A percentile compares a stretch with the other conserved stretches of the same genome.
phyloP scores from a whole-genome alignment of 2,113 vertebrate species.

The Electrona antarctica region DNA sequence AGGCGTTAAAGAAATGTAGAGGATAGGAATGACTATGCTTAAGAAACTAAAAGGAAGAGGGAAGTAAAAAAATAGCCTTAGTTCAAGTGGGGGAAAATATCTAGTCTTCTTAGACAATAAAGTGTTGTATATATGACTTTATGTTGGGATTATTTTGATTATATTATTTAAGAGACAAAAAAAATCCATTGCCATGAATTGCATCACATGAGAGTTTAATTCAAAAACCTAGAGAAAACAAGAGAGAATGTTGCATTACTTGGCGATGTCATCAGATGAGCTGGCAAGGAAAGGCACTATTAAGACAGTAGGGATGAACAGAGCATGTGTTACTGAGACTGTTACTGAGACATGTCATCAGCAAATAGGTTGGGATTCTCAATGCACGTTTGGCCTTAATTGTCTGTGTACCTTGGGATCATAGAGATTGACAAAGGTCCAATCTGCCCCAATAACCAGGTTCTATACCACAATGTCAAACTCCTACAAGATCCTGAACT shows the following conservation, averaged over 20 bases:
- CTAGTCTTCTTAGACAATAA: conserved; percentile 36
- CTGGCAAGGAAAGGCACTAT: conserved; percentile 50
- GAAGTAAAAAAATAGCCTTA: not conserved
- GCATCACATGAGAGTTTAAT: conserved; percentile 75
- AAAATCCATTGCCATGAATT: conserved; percentile 71
- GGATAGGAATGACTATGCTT: not conserved
- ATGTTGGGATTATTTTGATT: conserved; percentile 58
- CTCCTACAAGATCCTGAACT: not conserved
- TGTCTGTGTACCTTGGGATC: conserved; percentile 25
- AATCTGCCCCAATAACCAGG: conserved; percentile 2
- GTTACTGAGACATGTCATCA: conserved; percentile 78
- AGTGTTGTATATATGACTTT: conserved; percentile 44
- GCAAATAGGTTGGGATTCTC: conserved; percentile 50
- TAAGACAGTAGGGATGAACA: conserved; percentile 56
- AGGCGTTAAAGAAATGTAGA: not conserved
- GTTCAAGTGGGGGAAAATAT: conserved; percentile 8
- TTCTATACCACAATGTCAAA: conserved; percentile 11
- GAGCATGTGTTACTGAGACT: conserved; percentile 67
- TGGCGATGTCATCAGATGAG: conserved; percentile 79
- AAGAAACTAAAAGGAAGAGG: conserved; percentile 6
- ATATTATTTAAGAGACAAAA: conserved; percentile 55
- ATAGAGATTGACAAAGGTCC: conserved; percentile 11
- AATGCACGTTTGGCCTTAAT: conserved; percentile 14
- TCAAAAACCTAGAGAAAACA: conserved; percentile 59
- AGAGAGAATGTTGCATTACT: conserved; percentile 68